Conservation (phyloP, 1,140 invertebrate genomes). For the Drosophila sp. region DNA sequence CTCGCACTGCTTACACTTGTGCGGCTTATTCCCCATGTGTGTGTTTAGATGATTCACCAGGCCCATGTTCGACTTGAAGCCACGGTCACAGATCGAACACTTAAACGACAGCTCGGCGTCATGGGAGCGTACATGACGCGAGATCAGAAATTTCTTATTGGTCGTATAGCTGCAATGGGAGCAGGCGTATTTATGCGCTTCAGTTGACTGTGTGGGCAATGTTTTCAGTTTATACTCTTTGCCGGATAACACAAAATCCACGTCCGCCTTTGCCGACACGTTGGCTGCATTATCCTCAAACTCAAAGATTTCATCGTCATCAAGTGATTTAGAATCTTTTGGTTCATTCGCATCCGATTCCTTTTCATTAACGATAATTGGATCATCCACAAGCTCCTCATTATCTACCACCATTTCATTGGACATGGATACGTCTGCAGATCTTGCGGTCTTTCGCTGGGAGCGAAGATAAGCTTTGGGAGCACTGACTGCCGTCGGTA, state of each 20-base stretch:
- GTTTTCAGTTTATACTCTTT: constrained; percentile 57
- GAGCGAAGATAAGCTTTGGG: constrained; percentile 22
- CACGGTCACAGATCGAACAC: constrained; percentile 95
- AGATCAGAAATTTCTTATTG: constrained; percentile 94
- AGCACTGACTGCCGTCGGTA: not conserved
- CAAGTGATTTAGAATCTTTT: constrained; percentile 22
- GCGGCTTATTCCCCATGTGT: constrained; percentile 97
- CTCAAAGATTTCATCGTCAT: constrained; percentile 67
- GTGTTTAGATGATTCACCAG: constrained; percentile 98
- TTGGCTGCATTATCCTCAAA: constrained; percentile 86
- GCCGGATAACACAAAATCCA: constrained; percentile 44
- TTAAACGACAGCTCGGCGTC: constrained; percentile 97
- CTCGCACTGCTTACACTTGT: constrained; percentile 96
- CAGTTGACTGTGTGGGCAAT: constrained; percentile 85
- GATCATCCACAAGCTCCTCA: constrained; percentile 37
- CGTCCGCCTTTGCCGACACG: constrained; percentile 84
- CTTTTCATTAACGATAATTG: constrained; percentile 1
- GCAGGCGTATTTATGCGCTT: constrained; percentile 92
- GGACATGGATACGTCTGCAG: no score
- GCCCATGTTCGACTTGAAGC: constrained; percentile 97
- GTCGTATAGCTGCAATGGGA: constrained; percentile 96
- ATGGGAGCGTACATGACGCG: constrained; percentile 97
- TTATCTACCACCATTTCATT: constrained; percentile 33
- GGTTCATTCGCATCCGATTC: constrained; percentile 21
- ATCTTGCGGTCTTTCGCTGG: not conserved